Conservation (phyloP, 2,113 vertebrate genomes). For the Tinamus guttatus region DNA sequence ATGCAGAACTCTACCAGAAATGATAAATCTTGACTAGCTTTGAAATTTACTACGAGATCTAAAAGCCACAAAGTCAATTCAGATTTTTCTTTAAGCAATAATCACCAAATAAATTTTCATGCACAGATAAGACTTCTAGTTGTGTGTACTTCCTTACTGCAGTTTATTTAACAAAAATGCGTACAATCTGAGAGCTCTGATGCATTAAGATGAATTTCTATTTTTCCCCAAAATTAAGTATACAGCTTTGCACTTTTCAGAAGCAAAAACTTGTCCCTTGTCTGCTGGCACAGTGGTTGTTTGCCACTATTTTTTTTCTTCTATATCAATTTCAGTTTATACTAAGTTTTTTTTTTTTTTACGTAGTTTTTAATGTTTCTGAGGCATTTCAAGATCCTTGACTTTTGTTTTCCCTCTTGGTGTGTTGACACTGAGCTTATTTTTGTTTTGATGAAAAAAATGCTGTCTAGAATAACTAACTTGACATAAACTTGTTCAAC, state of each 20-base stretch:
- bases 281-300: not conserved
- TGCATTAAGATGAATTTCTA: not conserved
- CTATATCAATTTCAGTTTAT: not conserved
- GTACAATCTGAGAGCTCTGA: not conserved
- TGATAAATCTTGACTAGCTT: not conserved
- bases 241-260: not conserved
- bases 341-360: not conserved
- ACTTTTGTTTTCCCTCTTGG: not conserved
- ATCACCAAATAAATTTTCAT: not conserved
- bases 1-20: not conserved
- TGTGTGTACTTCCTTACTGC: not conserved
- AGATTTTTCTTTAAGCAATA: not conserved
- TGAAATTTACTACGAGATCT: not conserved
- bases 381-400: not conserved
- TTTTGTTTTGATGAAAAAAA: not conserved
- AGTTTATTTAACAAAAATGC: not conserved
- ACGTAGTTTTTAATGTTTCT: not conserved
- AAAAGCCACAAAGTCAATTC: not conserved
- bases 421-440: not conserved
- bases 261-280: not conserved
- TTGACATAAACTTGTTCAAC: not conserved
- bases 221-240: not conserved
- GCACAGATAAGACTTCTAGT: not conserved
- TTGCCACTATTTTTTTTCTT: not conserved
- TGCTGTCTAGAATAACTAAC: not conserved